Percentiles rank a stretch among this genome's conserved stretches.
These are phyloP conservation scores for Poecile montanus DNA, from an alignment of 2,797 vertebrate genomes.

Conservation along the genomic window DNA sequence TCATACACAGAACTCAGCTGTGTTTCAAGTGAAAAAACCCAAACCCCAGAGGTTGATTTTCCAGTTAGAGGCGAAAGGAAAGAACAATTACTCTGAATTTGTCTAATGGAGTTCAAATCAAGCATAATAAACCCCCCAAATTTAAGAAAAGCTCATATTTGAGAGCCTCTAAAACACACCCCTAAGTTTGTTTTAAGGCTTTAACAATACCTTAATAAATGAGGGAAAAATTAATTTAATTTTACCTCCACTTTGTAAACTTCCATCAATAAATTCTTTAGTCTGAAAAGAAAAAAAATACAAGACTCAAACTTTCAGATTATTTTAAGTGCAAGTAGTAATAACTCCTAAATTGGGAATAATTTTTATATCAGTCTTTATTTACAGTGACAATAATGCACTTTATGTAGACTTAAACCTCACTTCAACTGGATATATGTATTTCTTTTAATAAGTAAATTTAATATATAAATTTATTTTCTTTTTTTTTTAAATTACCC, in stretches of 20 bases:
- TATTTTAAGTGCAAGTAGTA: not conserved
- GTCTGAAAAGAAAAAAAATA: slow-evolving; percentile 77
- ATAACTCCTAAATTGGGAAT: not conserved
- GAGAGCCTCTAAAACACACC: not conserved
- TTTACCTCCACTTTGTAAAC: slow-evolving; percentile 95
- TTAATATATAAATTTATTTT: not conserved
- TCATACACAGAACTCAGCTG: not conserved
- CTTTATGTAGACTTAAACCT: not conserved
- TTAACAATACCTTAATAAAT: not conserved
- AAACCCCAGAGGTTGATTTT: not conserved
- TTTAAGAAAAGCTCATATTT: not conserved
- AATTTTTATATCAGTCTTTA: not conserved
- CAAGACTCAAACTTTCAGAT: not conserved
- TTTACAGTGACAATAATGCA: not conserved
- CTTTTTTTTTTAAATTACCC: not conserved
- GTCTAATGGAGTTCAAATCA: not conserved
- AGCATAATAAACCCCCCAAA: not conserved
- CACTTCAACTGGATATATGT: not conserved
- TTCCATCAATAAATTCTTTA: slow-evolving; percentile 98
- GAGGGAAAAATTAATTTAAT: not conserved
- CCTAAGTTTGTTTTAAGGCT: not conserved
- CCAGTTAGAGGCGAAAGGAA: not conserved
- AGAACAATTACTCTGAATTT: not conserved
- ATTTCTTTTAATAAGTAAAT: not conserved
- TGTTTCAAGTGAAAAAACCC: not conserved